phyloP scores from a whole-genome alignment of 2,797 vertebrate species.

The Sitta carolinensis region DNA sequence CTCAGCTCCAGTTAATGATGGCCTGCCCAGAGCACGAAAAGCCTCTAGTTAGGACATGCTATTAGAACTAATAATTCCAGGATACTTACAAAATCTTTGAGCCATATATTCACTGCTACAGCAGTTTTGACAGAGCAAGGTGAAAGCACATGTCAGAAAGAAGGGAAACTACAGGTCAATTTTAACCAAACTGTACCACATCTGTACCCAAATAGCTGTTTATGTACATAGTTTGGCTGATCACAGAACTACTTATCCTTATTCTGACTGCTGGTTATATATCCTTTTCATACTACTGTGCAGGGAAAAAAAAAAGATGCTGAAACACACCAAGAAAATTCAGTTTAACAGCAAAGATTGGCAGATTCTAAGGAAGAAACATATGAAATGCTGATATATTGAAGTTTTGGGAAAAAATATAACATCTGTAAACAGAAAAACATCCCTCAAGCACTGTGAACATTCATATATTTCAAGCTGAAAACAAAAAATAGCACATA shows the following conservation, averaged over 20 bases:
- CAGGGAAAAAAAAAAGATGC: not conserved
- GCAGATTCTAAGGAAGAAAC: not conserved
- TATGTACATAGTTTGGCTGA: not conserved
- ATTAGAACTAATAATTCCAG: not conserved
- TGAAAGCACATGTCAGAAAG: not conserved
- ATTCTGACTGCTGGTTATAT: not conserved
- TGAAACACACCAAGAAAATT: not conserved
- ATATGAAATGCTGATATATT: not conserved
- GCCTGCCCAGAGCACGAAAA: not conserved
- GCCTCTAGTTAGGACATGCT: not conserved
- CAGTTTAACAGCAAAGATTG: not conserved
- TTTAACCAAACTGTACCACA: not conserved
- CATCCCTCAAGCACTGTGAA: not conserved
- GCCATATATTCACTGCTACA: not conserved
- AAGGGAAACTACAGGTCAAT: not conserved
- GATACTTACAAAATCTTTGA: not conserved
- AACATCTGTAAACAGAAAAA: not conserved
- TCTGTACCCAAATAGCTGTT: not conserved
- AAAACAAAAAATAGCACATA: not conserved
- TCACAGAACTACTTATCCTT: not conserved
- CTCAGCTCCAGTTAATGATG: not conserved
- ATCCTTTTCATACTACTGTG: not conserved
- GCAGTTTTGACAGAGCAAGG: not conserved
- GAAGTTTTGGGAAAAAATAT: rapidly evolving
- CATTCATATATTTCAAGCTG: not conserved